Conservation (phyloP, 1,140 invertebrate genomes). For the Heliconius himera region DNA sequence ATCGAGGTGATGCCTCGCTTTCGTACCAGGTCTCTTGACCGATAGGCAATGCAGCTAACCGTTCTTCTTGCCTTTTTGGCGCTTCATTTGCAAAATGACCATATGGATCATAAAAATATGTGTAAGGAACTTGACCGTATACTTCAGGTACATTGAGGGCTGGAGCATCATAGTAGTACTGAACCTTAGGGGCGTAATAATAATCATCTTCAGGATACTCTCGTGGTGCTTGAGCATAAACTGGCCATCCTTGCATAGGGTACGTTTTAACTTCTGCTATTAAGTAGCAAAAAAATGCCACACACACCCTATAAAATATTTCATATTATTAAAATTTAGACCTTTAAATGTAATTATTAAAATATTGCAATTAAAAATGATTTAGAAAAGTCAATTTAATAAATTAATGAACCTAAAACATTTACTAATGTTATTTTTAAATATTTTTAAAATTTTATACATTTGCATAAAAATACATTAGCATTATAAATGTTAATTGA, state of each 20-base stretch:
- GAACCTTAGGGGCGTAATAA: constrained; percentile 70
- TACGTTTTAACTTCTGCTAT: constrained; percentile 67
- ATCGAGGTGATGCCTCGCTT: constrained; percentile 71
- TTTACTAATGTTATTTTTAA: not conserved
- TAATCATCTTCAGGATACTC: constrained; percentile 74
- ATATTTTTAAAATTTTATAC: no score
- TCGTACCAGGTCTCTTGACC: constrained; percentile 85
- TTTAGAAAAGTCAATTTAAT: no score
- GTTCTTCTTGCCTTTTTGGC: constrained; percentile 80
- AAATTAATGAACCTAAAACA: not conserved
- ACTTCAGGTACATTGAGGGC: constrained; percentile 64
- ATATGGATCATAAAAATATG: constrained; percentile 81
- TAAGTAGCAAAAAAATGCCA: constrained; percentile 66
- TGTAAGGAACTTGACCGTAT: constrained; percentile 76
- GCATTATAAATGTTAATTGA: not conserved
- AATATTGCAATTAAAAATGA: not conserved
- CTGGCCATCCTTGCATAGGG: constrained; percentile 78
- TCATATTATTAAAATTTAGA: not conserved
- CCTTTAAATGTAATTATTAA: not conserved
- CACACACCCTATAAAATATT: constrained; percentile 59
- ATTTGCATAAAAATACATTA: no score
- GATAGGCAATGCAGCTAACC: constrained; percentile 81
- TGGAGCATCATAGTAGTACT: constrained; percentile 70
- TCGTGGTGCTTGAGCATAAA: constrained; percentile 69
- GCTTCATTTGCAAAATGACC: constrained; percentile 83